Conservation (phyloP, 2,888 invertebrate genomes). For the Allygus modestus region DNA sequence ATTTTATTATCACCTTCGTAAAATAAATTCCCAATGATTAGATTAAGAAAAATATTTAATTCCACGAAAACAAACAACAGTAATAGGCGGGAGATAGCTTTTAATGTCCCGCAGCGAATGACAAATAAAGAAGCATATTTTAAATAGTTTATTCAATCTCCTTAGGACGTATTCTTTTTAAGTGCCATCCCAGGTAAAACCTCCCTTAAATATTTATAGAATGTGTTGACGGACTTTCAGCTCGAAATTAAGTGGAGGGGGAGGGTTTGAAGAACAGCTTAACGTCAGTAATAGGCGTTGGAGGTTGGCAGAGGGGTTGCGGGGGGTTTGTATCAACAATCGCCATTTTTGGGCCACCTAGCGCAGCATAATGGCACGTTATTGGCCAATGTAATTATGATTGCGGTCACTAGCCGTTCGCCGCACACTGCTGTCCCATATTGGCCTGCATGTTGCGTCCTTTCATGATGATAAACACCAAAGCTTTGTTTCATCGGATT, state of each 20-base stretch:
- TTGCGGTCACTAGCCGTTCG: not conserved
- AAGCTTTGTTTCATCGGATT: too few species aligned
- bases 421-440: not conserved
- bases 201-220: slow-evolving; percentile 7
- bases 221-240: slow-evolving; percentile 24
- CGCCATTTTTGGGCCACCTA: not conserved
- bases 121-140: slow-evolving; percentile 1
- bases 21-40: too few species aligned
- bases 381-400: slow-evolving; percentile 10
- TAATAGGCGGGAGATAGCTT: too few species aligned
- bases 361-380: not conserved
- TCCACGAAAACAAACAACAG: too few species aligned
- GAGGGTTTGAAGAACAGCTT: not conserved
- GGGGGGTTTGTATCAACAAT: not conserved
- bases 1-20: too few species aligned
- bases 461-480: too few species aligned
- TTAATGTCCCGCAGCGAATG: not conserved
- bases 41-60: too few species aligned
- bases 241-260: not conserved
- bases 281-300: not conserved
- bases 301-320: not conserved
- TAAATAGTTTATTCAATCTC: not conserved
- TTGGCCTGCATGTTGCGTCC: too few species aligned
- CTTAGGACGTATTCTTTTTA: not conserved
- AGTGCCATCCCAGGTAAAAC: slow-evolving; percentile 9